These are phyloP conservation scores for Halcyon leucocephala DNA, from an alignment of 2,797 vertebrate genomes.

Conservation along the genomic window DNA sequence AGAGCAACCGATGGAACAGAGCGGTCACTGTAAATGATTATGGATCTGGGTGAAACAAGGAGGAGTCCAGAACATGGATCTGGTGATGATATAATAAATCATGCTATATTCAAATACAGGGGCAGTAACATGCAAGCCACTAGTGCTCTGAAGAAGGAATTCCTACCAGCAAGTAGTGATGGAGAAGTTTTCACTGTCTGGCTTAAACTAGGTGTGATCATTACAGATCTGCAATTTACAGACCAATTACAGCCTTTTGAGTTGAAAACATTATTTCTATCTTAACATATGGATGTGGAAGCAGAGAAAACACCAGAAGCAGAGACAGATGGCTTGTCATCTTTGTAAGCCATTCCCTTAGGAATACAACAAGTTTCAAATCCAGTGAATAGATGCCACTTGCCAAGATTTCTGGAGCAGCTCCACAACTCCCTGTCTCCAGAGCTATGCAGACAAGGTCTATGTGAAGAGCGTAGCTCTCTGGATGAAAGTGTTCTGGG, in stretches of 20 bases:
- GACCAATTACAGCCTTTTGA: conserved; percentile 1
- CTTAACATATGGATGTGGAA: neutral
- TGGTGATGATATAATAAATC: neutral
- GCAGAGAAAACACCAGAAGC: conserved; percentile 25
- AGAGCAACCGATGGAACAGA: neutral
- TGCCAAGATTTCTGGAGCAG: neutral
- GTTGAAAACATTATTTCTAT: conserved; percentile 21
- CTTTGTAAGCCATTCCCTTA: neutral
- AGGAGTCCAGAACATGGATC: neutral
- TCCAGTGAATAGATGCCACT: neutral
- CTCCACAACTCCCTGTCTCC: neutral
- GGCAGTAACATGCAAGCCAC: neutral
- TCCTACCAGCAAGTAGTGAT: neutral
- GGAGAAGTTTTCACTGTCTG: neutral
- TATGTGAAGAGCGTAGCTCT: neutral
- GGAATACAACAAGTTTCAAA: neutral
- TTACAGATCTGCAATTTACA: neutral
- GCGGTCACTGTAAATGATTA: neutral
- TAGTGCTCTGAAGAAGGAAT: neutral
- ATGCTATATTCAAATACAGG: neutral
- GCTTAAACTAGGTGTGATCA: neutral
- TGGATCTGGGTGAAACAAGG: neutral
- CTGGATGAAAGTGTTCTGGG: neutral
- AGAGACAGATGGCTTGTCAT: conserved; percentile 48
- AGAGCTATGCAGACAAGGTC: neutral